Percentiles rank a stretch among this genome's conserved stretches.
Evolutionary conservation across 2,113 vertebrate genomes (phyloP).

Genomic region (Salminus brasiliensis): DNA sequence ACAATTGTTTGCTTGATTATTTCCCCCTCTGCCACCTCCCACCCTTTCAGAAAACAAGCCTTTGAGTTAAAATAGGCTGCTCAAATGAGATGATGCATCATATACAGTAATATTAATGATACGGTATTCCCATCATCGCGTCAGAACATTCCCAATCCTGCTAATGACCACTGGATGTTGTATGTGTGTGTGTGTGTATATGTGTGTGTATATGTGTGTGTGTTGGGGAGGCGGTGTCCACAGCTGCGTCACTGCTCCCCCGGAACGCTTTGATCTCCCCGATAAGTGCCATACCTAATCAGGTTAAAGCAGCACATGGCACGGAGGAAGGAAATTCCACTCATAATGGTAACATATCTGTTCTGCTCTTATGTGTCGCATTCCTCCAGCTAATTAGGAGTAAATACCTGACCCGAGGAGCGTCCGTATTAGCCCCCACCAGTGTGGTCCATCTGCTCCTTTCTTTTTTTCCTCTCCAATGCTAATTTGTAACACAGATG

Average conservation of each 20-base stretch:
- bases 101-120: slow-evolving; percentile 61
- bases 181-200: slow-evolving; percentile 39
- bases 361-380: slow-evolving; percentile 78
- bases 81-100: slow-evolving; percentile 35
- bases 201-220: slow-evolving; percentile 1
- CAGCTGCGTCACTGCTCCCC: slow-evolving; percentile 67
- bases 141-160: slow-evolving; percentile 44
- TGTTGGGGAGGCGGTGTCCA: slow-evolving; percentile 54
- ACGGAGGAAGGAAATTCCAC: slow-evolving; percentile 77
- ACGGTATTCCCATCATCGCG: slow-evolving; percentile 33
- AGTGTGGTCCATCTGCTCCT: slow-evolving; percentile 67
- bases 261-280: slow-evolving; percentile 74
- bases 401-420: slow-evolving; percentile 82
- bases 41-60: slow-evolving; percentile 41
- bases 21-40: neutral
- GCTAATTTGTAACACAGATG: slow-evolving; percentile 74
- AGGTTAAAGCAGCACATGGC: slow-evolving; percentile 78
- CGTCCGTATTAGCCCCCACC: slow-evolving; percentile 73
- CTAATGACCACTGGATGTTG: slow-evolving; percentile 49
- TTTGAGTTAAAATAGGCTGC: slow-evolving; percentile 11
- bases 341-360: slow-evolving; percentile 81
- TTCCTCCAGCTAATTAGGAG: slow-evolving; percentile 81
- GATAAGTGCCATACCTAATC: slow-evolving; percentile 84
- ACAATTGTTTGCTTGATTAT: slow-evolving; percentile 49
- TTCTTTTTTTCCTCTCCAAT: slow-evolving; percentile 47